Evolutionary conservation across 2,797 vertebrate genomes (phyloP).

Genomic region (Falco cherrug): DNA sequence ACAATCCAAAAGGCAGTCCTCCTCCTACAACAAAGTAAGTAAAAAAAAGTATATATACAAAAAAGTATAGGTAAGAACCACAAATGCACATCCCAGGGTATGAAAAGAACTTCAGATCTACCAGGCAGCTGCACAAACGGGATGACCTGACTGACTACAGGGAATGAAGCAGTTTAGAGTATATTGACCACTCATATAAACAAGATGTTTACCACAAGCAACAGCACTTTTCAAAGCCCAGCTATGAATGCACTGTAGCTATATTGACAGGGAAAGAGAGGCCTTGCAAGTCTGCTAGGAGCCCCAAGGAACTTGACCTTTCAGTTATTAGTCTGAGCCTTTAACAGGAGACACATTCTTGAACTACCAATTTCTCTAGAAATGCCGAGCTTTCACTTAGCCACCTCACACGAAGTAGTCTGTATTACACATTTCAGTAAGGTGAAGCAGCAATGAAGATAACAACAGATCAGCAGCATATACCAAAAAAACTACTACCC

Average conservation of each 20-base stretch:
- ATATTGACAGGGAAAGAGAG: background rate
- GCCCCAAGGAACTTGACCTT: background rate
- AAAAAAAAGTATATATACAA: background rate
- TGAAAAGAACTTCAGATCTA: background rate
- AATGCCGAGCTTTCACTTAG: background rate
- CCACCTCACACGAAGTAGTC: background rate
- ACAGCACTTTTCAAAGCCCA: background rate
- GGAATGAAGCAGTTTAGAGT: background rate
- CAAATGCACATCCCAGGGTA: background rate
- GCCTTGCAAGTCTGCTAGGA: background rate
- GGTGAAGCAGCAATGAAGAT: background rate
- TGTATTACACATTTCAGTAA: background rate
- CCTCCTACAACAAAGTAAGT: background rate
- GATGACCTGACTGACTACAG: background rate
- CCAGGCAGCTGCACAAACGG: background rate
- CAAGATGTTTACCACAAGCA: background rate
- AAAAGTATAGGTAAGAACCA: background rate
- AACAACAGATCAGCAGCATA: background rate
- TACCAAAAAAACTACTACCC: background rate
- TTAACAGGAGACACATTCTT: background rate
- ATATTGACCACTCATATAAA: accelerated
- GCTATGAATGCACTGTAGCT: background rate
- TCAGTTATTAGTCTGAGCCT: background rate
- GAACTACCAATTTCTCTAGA: background rate
- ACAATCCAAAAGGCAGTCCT: background rate